Percentiles rank a stretch among this genome's conserved stretches.
Conservation (phyloP, 2,113 vertebrate genomes). For the Thalassoma bifasciatum region DNA sequence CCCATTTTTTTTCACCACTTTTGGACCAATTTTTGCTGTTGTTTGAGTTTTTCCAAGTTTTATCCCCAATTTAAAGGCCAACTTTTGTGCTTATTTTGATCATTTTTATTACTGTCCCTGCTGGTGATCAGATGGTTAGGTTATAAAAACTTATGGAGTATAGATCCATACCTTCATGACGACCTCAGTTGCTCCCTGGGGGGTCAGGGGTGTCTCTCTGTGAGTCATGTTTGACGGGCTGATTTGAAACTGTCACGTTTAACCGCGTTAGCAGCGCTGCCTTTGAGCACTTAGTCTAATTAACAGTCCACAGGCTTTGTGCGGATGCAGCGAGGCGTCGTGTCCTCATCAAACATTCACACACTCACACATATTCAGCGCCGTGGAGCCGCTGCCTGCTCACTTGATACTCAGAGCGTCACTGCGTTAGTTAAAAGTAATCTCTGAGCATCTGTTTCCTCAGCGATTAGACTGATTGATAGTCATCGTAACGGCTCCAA, state of each 20-base stretch:
- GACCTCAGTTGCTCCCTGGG: constrained; percentile 1
- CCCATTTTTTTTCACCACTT: too few relatives aligned
- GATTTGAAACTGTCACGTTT: neutral
- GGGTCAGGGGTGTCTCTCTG: constrained; percentile 22
- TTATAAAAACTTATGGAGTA: constrained; percentile 22
- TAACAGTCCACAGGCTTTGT: constrained; percentile 60
- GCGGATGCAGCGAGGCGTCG: constrained; percentile 39
- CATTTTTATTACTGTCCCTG: too few relatives aligned
- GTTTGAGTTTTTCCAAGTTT: too few relatives aligned
- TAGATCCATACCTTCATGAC: constrained; percentile 34
- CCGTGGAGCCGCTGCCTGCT: neutral
- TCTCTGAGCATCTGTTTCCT: constrained; percentile 13
- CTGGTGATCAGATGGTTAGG: neutral
- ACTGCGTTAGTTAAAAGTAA: constrained; percentile 48
- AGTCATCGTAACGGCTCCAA: neutral
- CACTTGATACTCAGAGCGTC: constrained; percentile 21
- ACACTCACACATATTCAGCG: constrained; percentile 24
- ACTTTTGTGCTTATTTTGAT: too few relatives aligned
- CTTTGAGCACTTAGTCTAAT: constrained; percentile 70
- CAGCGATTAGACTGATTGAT: neutral
- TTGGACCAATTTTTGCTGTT: too few relatives aligned
- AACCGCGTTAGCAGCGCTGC: neutral
- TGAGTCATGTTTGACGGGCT: constrained; percentile 1
- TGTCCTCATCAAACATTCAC: constrained; percentile 65
- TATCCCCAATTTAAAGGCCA: too few relatives aligned